phyloP scores from a whole-genome alignment of 2,113 vertebrate species.

The Morone saxatilis region DNA sequence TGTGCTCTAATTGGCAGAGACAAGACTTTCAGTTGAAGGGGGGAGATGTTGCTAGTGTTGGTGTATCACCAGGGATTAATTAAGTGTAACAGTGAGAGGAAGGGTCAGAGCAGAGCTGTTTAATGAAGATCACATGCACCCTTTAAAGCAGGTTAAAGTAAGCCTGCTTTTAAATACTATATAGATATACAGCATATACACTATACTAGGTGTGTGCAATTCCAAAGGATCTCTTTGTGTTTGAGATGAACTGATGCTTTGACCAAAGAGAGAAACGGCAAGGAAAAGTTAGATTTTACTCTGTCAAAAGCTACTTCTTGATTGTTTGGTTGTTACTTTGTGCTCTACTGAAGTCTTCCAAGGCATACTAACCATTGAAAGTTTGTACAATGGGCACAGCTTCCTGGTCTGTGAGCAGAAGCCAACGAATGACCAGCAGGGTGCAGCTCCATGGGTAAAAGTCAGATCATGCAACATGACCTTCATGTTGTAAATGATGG shows the following conservation, averaged over 20 bases:
- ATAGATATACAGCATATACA: not conserved
- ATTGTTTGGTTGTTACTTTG: not conserved
- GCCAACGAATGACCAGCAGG: too few relatives aligned
- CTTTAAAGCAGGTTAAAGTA: not conserved
- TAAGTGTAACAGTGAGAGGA: conserved; percentile 1
- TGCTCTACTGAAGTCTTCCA: not conserved
- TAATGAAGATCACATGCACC: not conserved
- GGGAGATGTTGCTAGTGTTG: not conserved
- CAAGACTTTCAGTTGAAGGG: not conserved
- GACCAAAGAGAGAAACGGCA: not conserved
- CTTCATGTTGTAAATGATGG: too few relatives aligned
- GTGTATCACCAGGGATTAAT: conserved; percentile 10
- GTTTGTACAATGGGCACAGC: too few relatives aligned
- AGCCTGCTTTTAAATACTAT: not conserved
- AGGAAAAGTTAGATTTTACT: not conserved
- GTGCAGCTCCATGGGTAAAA: too few relatives aligned
- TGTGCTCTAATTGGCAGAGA: not conserved
- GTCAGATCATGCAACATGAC: too few relatives aligned
- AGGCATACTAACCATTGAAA: too few relatives aligned
- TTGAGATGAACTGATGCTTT: not conserved
- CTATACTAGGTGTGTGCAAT: not conserved
- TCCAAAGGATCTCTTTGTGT: not conserved
- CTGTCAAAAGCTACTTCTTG: not conserved
- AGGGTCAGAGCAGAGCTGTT: not conserved
- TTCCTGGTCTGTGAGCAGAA: too few relatives aligned